A percentile compares a stretch with the other conserved stretches of the same genome.
Conservation (phyloP, 2,797 vertebrate species). For the Brachyalestes nurse region DNA sequence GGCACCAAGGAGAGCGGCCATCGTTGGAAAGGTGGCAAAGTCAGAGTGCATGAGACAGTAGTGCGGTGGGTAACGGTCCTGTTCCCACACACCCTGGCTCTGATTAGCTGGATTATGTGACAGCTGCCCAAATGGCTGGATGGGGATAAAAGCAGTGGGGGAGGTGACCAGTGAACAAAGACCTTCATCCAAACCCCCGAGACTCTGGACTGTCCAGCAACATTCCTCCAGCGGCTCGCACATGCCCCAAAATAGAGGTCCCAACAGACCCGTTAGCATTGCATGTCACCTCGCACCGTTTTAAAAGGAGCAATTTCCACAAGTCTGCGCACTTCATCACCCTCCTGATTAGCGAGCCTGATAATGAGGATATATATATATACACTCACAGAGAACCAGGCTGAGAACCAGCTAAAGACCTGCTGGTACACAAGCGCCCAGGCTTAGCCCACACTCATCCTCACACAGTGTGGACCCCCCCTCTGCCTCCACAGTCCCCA, state of each 20-base stretch:
- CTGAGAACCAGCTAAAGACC: slow-evolving; percentile 34
- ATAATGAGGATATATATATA: slow-evolving; percentile 48
- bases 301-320: slow-evolving; percentile 19
- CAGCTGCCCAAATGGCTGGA: slow-evolving; percentile 85
- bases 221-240: slow-evolving; percentile 43
- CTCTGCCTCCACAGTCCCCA: slow-evolving; percentile 51
- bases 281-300: not conserved
- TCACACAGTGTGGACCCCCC: slow-evolving; percentile 50
- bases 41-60: slow-evolving; percentile 51
- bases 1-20: slow-evolving; percentile 4
- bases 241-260: slow-evolving; percentile 33
- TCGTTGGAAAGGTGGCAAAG: slow-evolving; percentile 51
- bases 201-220: slow-evolving; percentile 68
- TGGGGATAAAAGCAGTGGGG: slow-evolving; percentile 72
- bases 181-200: slow-evolving; percentile 75
- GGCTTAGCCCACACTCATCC: not conserved
- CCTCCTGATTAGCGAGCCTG: slow-evolving; percentile 27
- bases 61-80: slow-evolving; percentile 36
- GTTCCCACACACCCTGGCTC: slow-evolving; percentile 79
- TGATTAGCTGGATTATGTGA: slow-evolving; percentile 88
- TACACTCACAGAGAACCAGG: not conserved
- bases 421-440: slow-evolving; percentile 4
- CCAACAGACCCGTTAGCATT: not conserved
- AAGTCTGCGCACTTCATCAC: slow-evolving; percentile 28
- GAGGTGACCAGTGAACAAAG: slow-evolving; percentile 78